Evolutionary conservation across 2,113 vertebrate genomes (phyloP), one percentile per base, ranked within the genome.

Genomic region (Toxostoma redivivum): DNA sequence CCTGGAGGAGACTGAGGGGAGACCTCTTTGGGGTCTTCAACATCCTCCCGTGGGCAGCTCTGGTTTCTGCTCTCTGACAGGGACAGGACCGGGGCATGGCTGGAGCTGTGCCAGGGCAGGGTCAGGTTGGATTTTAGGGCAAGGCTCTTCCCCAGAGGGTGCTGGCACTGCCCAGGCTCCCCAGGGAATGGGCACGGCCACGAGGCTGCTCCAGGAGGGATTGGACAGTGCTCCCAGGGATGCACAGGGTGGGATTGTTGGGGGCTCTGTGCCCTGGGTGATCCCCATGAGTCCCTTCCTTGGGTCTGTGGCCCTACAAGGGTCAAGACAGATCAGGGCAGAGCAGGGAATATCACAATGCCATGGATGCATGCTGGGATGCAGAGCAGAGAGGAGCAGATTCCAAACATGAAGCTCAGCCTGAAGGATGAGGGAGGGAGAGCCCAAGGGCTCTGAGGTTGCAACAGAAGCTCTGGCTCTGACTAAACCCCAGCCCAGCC

Each of bases 41-140:
- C 42, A 35, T 25, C 44, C 20, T 76, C 35, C 82, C 0, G 0
- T 7, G 60, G 51, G 24, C 35, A 57, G 51, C 50, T 48, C 60
- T 7, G 0, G 20, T 0, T 6, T 20, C 50, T 64, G 48, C n/a
- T 57, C 27, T 4, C 42, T 74, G 44, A 5, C 44, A 44, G 82
- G 61, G 81, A 54, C 27, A 54, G 58, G 1, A 35, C 13, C 31
- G 25, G 53, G 51, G 44, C 25, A 7, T 0, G 1, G 51, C 71
- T 58, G 61, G 61, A 86, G 31, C 44, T 76, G 44, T 0, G 42
- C 8, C 51, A 56, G 60, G 51, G 27, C 50, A 1, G 6, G 35
- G 20, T 6, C 0, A 22, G 31, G 44, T 0, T 50, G 51, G 37
- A 5, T 0, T 1, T 31, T 1, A 58, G 61, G 70, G 37, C 5